These are phyloP conservation scores for Hemitrygon akajei DNA, from an alignment of 2,797 vertebrate genomes.

Conservation along the genomic window DNA sequence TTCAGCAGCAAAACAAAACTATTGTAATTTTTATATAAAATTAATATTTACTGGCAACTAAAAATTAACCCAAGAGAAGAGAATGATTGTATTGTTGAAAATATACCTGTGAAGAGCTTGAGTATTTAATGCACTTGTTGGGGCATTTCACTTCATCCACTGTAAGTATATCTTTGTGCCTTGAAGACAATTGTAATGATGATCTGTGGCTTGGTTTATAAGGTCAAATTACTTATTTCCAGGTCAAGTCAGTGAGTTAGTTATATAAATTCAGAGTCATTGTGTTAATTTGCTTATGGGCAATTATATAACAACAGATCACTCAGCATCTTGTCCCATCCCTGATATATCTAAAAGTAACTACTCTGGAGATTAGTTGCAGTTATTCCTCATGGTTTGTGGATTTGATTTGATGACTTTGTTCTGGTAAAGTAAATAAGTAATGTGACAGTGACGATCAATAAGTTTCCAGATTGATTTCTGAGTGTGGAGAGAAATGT, in stretches of 20 bases:
- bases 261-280: not conserved
- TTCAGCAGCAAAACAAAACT: too few relatives aligned
- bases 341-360: conserved; percentile 28
- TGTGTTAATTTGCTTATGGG: not conserved
- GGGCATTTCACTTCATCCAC: not conserved
- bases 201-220: not conserved
- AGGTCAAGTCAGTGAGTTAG: not conserved
- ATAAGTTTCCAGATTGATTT: conserved; percentile 1
- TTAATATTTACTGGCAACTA: not conserved
- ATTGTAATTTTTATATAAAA: too few relatives aligned
- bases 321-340: not conserved
- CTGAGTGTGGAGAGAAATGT: not conserved
- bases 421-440: not conserved
- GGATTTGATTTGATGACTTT: conserved; percentile 31
- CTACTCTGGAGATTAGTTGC: conserved; percentile 7
- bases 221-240: not conserved
- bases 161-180: not conserved
- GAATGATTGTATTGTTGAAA: not conserved
- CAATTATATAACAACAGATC: not conserved
- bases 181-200: not conserved
- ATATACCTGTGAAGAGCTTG: not conserved
- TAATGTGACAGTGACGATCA: conserved; percentile 26
- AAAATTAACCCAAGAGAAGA: not conserved
- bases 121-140: not conserved
- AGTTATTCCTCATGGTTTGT: not conserved